These are phyloP conservation scores for Centropus unirufus DNA, from an alignment of 2,113 vertebrate genomes.

Conservation along the genomic window DNA sequence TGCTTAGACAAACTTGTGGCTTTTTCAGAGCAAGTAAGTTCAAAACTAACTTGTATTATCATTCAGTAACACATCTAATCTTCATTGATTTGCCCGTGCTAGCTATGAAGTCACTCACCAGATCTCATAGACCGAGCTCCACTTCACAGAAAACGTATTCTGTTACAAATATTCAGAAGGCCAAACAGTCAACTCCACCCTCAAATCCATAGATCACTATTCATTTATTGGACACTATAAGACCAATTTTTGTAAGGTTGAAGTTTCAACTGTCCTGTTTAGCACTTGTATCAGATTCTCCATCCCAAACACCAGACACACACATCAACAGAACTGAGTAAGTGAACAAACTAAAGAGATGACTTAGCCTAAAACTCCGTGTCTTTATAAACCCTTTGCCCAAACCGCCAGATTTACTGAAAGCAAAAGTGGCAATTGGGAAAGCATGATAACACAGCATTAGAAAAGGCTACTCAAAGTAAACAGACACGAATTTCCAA, in stretches of 20 bases:
- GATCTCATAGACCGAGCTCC: not conserved
- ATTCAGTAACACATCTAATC: not conserved
- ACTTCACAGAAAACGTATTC: not conserved
- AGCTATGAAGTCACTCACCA: not conserved
- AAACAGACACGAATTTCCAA: not conserved
- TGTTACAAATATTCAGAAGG: not conserved
- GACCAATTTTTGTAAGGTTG: not conserved
- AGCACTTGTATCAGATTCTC: not conserved
- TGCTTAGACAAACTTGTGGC: not conserved
- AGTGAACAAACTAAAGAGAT: not conserved
- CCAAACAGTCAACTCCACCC: not conserved
- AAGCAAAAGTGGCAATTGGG: not conserved
- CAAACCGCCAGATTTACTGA: not conserved
- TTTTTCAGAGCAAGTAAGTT: not conserved
- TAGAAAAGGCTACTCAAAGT: not conserved
- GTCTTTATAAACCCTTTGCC: not conserved
- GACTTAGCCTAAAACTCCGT: not conserved
- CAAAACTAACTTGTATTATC: not conserved
- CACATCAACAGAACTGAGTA: accelerated
- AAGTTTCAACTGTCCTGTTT: not conserved
- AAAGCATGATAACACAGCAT: not conserved
- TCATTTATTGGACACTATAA: not conserved
- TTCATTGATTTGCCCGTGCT: not conserved
- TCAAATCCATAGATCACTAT: not conserved
- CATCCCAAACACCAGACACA: not conserved